Base-by-base conservation (phyloP, 2,113 vertebrate genomes). In the Gila orcuttii region DNA sequence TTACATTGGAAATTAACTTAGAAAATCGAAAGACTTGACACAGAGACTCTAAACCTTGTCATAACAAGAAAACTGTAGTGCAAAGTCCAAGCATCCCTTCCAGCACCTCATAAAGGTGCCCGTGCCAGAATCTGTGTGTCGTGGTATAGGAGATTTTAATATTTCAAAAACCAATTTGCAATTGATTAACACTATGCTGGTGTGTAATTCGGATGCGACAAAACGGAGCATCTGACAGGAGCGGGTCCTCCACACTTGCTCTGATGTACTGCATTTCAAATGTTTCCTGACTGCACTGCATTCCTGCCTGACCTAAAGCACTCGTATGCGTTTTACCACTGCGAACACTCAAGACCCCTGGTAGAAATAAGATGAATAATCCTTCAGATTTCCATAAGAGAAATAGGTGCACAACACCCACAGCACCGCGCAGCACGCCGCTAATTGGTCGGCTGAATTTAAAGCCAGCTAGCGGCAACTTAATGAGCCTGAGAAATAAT, bases 391-490 rank as follows among this genome's bases (percentile, higher is more conserved):
- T 93, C 92, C 87, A 92, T 90, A 93, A 93, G 93, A 91, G 89
- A 93, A 68, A 79, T 57, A 91, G 88, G 90, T 91, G 88, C 89
- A 88, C 89, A 92, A 93, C 91, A 93, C 92, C 90, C 90, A 90
- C 90, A 85, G 91, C 91, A 94, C 92, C 90, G 93, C 93, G 90
- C 94, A 94, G 93, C 92, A 88, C 91, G 91, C 90, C 87, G 89
- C 92, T 95, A 95, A 95, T 95, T 94, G 93, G 93, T 90, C 82
- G 88, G 89, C 83, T 90, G 91, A 90, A 92, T 93, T 95, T 93
- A 93, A 94, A 92, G 90, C 91, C 90, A 89, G 93, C 95, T 94
- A 93, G 93, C 89, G 92, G 92, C 92, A 92, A 90, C 90, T 91
- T 93, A 94, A 94, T 94, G 93, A 94, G 92, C 90, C 91, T 93